Evolutionary conservation across 2,113 vertebrate species (phyloP), one percentile per base, ranked within the genome.

Genomic region (Ariopsis seemanni): DNA sequence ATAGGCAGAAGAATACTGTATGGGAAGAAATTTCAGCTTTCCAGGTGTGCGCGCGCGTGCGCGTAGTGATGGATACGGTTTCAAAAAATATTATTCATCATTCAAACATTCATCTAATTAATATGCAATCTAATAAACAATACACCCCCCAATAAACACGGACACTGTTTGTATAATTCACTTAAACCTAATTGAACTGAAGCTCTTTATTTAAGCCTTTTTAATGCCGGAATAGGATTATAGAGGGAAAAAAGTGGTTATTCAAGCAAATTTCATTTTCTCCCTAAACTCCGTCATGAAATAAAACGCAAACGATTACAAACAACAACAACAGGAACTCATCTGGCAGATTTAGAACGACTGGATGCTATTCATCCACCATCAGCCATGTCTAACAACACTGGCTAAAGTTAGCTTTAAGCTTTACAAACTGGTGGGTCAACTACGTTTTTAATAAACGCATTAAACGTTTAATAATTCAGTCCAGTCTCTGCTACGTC

Each of bases 291-390:
- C 10, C 34, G 25, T 67, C 4, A 42, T 60, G 65, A 87, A 82
- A 82, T 60, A 82, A 72, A 71, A 72, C 62, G 86, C 27, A 87
- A 87, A 74, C 27, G 42, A 20, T n/a, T 60, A 52, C 57, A 62
- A 86, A 58, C 57, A 75, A 62, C 17, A 11, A 52, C 67, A 62
- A n/a, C 11, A 42, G 42, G 42, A 42, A 75, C 72, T 87, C 7
- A 25, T 9, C 9, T 27, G 11, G n/a, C 7, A 63, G 52, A 48
- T 71, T 72, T 48, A 25, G 48, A 80, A 69, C 69, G 4, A 20
- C 18, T 2, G 22, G 34, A 14, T 7, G 20, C 18, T 82, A 14
- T 82, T 82, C 22, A 62, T 82, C 27, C 11, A 48, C 2, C 2
- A 2, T 79, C 60, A 86, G 11, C 57, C 42, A 55, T 50, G 62